Evolutionary conservation across 2,797 vertebrate genomes (phyloP), one percentile per base, ranked within the genome.

Genomic region (Taenioides sp.): DNA sequence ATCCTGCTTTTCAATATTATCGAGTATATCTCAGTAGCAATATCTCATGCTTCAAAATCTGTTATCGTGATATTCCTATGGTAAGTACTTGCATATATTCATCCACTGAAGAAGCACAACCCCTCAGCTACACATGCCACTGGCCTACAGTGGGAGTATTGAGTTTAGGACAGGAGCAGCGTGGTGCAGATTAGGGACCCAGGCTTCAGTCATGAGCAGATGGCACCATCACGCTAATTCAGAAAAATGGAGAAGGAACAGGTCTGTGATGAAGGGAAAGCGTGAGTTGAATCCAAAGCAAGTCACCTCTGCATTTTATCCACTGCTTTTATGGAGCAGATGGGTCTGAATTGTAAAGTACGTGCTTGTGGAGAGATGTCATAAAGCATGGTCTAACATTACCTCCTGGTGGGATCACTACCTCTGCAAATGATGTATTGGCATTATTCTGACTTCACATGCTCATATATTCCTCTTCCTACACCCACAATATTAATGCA

Each of bases 211-310:
- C 92, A 87, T 85, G 84, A 96, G 89, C 96, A 98, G 95, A 97
- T 98, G 97, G 96, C 88, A 93, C 93, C 94, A 92, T 94, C 91
- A 94, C 93, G 90, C 93, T 96, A 95, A 98, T 95, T 91, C 88
- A 94, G 95, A 97, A 95, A 96, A 95, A 96, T 95, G 92, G 94
- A 93, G 91, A 94, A 91, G 92, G 92, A 95, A 93, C 93, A 80
- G 91, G 92, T 91, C 60, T 91, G 95, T 95, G 95, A 95, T 93
- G 92, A 94, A 90, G 92, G 88, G 89, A 95, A 92, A 92, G 91
- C 75, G 70, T 94, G 95, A 91, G 90, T 87, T 86, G 94, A 93
- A 95, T 97, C 78, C 87, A 92, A 95, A 96, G 84, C 91, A 93
- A 92, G 81, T 89, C 66, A 78, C 70, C 70, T 81, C 91, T 94